Conservation (phyloP, 2,797 vertebrate species). For the Odontamblyopus rebecca region DNA sequence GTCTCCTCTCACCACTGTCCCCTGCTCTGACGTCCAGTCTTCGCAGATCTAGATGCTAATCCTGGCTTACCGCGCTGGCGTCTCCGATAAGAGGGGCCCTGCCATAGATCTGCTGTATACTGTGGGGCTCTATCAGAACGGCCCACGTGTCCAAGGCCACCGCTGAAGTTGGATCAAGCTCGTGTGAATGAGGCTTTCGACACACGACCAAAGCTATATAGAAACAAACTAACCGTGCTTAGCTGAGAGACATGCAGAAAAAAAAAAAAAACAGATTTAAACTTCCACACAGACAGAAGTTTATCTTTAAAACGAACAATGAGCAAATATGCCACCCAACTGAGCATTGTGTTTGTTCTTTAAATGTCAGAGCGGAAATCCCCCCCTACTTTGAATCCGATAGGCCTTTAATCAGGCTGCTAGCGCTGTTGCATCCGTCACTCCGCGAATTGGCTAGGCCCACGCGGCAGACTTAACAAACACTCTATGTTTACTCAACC, state of each 20-base stretch:
- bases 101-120: constrained; percentile 66
- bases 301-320: constrained; percentile 78
- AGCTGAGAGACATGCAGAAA: constrained; percentile 44
- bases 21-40: constrained; percentile 74
- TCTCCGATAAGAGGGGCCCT: constrained; percentile 77
- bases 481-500: constrained; percentile 58
- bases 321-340: constrained; percentile 76
- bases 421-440: constrained; percentile 53
- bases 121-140: constrained; percentile 69
- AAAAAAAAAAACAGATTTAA: constrained; percentile 61
- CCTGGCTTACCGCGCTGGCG: constrained; percentile 80
- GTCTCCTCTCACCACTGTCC: constrained; percentile 63
- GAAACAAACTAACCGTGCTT: constrained; percentile 36
- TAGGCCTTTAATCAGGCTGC: constrained; percentile 68
- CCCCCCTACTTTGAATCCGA: constrained; percentile 68
- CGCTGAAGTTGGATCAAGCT: constrained; percentile 69
- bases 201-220: constrained; percentile 28
- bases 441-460: constrained; percentile 53
- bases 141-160: constrained; percentile 76
- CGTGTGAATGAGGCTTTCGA: constrained; percentile 62
- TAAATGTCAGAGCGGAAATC: constrained; percentile 83
- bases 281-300: constrained; percentile 74
- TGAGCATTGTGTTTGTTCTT: constrained; percentile 78
- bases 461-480: constrained; percentile 64
- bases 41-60: constrained; percentile 82